Conservation (phyloP, 2,797 vertebrate genomes). For the Macrochelys suwanniensis region DNA sequence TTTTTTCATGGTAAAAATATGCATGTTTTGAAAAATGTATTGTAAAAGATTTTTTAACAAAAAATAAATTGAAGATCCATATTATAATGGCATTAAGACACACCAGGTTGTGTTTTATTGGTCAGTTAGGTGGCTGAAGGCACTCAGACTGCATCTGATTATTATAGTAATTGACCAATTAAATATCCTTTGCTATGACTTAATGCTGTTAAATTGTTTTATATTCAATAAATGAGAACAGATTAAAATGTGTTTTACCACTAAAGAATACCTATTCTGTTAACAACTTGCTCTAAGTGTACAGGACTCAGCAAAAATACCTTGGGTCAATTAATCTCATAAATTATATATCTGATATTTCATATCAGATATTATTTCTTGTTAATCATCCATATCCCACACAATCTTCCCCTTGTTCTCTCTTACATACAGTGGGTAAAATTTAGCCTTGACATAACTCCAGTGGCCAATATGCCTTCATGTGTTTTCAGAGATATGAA, state of each 20-base stretch:
- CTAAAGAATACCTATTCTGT: neutral
- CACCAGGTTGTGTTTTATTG: conserved; percentile 14
- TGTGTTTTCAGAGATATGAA: conserved; percentile 14
- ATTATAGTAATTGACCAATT: conserved; percentile 16
- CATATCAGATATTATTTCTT: neutral
- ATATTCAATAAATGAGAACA: neutral
- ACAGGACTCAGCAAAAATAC: neutral
- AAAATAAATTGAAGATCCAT: neutral
- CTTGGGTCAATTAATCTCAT: neutral
- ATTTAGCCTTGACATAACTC: conserved; percentile 4
- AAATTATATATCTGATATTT: neutral
- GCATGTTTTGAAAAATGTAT: neutral
- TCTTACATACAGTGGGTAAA: neutral
- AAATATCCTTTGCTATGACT: neutral
- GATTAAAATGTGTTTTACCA: conserved; percentile 16
- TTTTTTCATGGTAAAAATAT: neutral
- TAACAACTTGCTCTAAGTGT: conserved; percentile 14
- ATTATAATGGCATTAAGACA: neutral
- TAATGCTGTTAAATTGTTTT: conserved; percentile 11
- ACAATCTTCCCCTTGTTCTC: conserved; percentile 21
- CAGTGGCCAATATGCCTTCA: neutral
- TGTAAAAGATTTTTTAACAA: rapidly evolving
- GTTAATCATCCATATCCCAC: neutral
- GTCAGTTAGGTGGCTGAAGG: neutral
- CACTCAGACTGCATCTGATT: neutral